Evolutionary conservation across 1,140 invertebrate genomes (phyloP).

Genomic region (Elymnias hypermnestra): DNA sequence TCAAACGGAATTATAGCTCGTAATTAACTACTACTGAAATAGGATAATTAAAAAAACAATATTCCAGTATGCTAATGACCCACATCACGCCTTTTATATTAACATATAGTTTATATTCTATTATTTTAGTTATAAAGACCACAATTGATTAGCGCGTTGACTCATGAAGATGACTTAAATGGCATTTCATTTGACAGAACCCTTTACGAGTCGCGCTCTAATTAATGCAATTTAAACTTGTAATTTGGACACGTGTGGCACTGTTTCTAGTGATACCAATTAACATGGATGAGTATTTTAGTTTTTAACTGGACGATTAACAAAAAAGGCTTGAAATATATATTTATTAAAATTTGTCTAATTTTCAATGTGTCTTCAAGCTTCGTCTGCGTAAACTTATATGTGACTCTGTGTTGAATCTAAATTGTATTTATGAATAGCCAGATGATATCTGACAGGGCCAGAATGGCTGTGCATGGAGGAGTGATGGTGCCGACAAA

Average conservation of each 20-base stretch:
- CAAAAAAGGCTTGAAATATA: background rate
- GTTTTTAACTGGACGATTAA: background rate
- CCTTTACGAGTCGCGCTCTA: conserved; percentile 57
- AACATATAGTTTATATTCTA: background rate
- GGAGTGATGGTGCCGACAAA: no score
- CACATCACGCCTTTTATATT: conserved; percentile 13
- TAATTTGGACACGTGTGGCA: conserved; percentile 58
- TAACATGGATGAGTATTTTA: background rate
- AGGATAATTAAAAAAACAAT: conserved; percentile 8
- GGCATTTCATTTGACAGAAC: conserved; percentile 55
- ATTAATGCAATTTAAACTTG: conserved; percentile 68
- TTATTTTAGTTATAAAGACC: background rate
- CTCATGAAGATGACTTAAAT: conserved; percentile 26
- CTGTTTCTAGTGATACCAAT: background rate
- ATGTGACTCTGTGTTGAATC: no score
- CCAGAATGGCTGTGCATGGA: no score
- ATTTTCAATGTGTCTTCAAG: no score
- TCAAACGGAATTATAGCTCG: background rate
- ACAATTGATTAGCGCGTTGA: background rate
- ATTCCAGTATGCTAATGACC: conserved; percentile 34
- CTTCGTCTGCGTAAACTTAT: no score
- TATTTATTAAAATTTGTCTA: no score
- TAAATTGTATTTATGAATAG: no score
- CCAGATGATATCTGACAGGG: no score
- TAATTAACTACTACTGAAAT: conserved; percentile 12